These are phyloP conservation scores for Ormyrus nitidulus DNA, from an alignment of 2,888 invertebrate genomes.

Conservation along the genomic window DNA sequence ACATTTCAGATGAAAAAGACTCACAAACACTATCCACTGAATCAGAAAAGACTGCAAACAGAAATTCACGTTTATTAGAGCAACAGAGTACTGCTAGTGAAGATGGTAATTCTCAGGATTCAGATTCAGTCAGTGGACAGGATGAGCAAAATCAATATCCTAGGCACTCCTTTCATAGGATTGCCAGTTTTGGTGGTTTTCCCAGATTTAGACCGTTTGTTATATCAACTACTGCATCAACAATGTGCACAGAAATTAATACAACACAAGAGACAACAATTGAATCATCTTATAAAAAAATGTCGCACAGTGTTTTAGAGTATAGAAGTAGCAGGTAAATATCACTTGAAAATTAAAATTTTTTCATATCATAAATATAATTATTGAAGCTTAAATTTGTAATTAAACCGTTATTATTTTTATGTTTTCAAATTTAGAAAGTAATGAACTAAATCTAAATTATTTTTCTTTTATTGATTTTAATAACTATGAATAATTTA, in stretches of 20 bases:
- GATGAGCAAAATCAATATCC: slow-evolving; percentile 66
- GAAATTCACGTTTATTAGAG: slow-evolving; percentile 64
- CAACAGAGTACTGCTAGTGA: slow-evolving; percentile 66
- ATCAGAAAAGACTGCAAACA: slow-evolving; percentile 55
- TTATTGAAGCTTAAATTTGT: too few relatives aligned
- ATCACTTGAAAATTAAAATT: slow-evolving; percentile 15
- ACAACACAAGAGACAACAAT: slow-evolving; percentile 66
- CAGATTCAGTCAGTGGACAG: slow-evolving; percentile 63
- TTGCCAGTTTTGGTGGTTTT: slow-evolving; percentile 71
- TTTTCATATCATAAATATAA: background rate
- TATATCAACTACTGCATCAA: slow-evolving; percentile 68
- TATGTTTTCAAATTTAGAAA: background rate
- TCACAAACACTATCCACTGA: slow-evolving; percentile 57
- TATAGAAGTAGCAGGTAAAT: slow-evolving; percentile 71
- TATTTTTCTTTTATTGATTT: background rate
- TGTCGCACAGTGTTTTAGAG: slow-evolving; percentile 72
- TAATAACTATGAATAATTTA: slow-evolving; percentile 14
- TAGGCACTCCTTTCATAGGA: slow-evolving; percentile 70
- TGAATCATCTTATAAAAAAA: slow-evolving; percentile 67
- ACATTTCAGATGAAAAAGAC: slow-evolving; percentile 58
- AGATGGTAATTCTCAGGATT: slow-evolving; percentile 70
- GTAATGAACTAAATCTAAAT: background rate
- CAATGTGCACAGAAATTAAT: slow-evolving; percentile 62
- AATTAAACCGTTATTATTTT: too few relatives aligned
- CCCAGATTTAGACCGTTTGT: slow-evolving; percentile 72